These are phyloP conservation scores for Clamator glandarius DNA, from an alignment of 2,797 vertebrate species.

Conservation along the genomic window DNA sequence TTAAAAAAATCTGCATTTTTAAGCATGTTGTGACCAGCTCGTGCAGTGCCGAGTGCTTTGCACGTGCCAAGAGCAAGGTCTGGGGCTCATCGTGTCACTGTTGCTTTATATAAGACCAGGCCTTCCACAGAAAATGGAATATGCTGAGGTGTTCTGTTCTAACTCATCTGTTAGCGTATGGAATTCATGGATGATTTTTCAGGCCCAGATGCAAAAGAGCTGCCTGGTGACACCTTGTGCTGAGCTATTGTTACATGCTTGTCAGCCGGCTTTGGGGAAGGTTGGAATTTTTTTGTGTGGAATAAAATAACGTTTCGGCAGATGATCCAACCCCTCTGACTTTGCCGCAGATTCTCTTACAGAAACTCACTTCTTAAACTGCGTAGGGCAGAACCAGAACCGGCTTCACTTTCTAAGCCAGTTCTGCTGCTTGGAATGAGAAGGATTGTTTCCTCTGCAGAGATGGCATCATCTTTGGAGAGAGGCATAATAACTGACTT, in stretches of 20 bases:
- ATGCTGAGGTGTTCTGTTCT: fast-evolving
- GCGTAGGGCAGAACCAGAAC: not conserved
- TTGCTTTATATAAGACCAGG: not conserved
- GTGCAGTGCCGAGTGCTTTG: fast-evolving
- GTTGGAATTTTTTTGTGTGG: not conserved
- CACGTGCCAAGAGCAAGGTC: not conserved
- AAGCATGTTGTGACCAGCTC: too few relatives aligned
- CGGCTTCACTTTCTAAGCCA: not conserved
- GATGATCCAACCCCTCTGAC: not conserved
- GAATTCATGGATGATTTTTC: not conserved
- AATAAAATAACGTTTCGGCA: not conserved
- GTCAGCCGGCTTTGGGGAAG: not conserved
- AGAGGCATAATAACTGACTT: fast-evolving
- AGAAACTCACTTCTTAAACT: not conserved
- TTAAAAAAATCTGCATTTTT: not conserved
- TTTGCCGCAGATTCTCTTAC: not conserved
- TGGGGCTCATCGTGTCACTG: not conserved
- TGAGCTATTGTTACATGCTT: fast-evolving
- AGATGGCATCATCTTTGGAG: not conserved
- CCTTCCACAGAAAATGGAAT: not conserved
- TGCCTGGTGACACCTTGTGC: not conserved
- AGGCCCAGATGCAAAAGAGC: not conserved
- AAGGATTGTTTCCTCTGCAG: not conserved
- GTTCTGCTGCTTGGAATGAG: not conserved
- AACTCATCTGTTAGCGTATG: not conserved